Conservation (phyloP, 92 coral and sea anemone species). For the Isaurus tuberculatus region DNA sequence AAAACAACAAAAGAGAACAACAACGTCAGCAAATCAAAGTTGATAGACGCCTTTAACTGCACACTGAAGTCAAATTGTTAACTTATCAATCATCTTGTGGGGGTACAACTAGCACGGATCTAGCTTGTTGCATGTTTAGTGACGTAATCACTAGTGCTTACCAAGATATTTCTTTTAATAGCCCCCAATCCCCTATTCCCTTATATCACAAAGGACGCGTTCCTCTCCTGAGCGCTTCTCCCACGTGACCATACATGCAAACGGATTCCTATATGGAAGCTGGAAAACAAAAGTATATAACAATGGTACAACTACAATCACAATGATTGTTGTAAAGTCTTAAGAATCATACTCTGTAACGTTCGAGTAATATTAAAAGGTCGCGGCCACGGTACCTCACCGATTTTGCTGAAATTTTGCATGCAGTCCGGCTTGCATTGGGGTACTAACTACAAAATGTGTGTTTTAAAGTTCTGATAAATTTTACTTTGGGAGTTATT, state of each 20-base stretch:
- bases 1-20: not conserved
- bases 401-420: too few species aligned
- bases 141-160: conserved; percentile 37
- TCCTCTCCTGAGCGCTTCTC: conserved; percentile 22
- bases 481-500: too few species aligned
- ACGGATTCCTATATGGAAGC: conserved; percentile 38
- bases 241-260: conserved; percentile 42
- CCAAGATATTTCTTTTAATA: conserved; percentile 11
- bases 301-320: too few species aligned
- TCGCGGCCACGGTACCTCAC: too few species aligned
- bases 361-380: too few species aligned
- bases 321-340: too few species aligned
- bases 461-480: too few species aligned
- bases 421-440: too few species aligned
- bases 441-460: too few species aligned
- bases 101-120: conserved; percentile 30
- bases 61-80: not conserved
- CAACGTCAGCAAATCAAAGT: not conserved
- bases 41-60: too few species aligned
- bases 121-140: conserved; percentile 15
- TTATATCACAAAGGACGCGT: conserved; percentile 32
- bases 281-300: not conserved
- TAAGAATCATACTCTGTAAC: too few species aligned
- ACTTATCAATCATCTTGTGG: not conserved
- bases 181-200: conserved; percentile 30